Evolutionary conservation across 2,113 vertebrate species (phyloP).

Genomic region (Panthera leo): DNA sequence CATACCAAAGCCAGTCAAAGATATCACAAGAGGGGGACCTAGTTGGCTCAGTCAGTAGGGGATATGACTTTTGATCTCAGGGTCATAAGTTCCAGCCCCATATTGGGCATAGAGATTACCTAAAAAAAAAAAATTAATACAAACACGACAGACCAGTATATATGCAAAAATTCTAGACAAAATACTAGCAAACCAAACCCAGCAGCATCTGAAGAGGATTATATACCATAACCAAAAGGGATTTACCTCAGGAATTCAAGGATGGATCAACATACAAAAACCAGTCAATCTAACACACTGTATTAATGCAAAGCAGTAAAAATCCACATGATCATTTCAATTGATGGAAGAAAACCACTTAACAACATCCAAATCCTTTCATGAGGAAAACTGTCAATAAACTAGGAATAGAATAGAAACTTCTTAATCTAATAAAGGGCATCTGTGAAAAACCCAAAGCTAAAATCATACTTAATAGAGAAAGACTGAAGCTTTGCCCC

Average conservation of each 20-base stretch:
- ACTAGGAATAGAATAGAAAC: not conserved
- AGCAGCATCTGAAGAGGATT: not conserved
- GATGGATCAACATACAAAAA: not conserved
- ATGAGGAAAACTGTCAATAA: not conserved
- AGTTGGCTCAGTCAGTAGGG: not conserved
- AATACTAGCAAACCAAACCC: not conserved
- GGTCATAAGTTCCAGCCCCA: not conserved
- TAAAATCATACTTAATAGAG: not conserved
- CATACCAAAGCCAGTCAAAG: not conserved
- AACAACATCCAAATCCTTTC: not conserved
- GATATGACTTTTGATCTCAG: not conserved
- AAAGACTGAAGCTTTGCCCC: not conserved
- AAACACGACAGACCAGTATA: not conserved
- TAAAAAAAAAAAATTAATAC: not conserved
- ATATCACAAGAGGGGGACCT: not conserved
- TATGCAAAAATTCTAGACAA: not conserved
- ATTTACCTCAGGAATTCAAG: not conserved
- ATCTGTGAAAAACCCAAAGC: not conserved
- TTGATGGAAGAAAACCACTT: not conserved
- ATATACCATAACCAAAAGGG: not conserved
- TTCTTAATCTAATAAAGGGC: not conserved
- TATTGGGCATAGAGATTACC: too few species aligned
- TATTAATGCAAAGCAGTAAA: not conserved
- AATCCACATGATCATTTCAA: not conserved
- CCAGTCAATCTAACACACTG: not conserved